Percentiles rank a stretch among this genome's conserved stretches.
phyloP scores from a whole-genome alignment of 2,113 vertebrate genomes.

The Aviceda subcristata region DNA sequence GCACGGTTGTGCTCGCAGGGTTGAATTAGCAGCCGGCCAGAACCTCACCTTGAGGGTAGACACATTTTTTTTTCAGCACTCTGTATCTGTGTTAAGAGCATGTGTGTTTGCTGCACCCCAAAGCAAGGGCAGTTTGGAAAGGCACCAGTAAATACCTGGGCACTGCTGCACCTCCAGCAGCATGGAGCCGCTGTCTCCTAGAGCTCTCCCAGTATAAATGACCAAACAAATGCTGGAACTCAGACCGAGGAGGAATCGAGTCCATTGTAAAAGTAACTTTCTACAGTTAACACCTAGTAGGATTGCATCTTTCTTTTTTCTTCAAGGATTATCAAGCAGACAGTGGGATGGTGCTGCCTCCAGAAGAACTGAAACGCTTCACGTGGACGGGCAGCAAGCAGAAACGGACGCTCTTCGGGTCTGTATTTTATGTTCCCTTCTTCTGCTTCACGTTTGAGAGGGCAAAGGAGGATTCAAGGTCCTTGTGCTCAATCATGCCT shows the following conservation, averaged over 20 bases:
- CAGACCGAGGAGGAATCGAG: background rate
- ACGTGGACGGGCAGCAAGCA: constrained; percentile 76
- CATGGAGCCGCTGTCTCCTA: background rate
- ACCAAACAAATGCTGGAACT: background rate
- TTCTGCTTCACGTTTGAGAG: background rate
- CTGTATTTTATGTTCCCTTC: background rate
- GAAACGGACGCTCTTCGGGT: constrained; percentile 69
- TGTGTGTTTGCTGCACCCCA: background rate
- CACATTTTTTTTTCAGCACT: background rate
- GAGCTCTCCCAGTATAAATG: background rate
- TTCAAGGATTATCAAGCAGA: constrained; percentile 83
- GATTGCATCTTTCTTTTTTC: background rate
- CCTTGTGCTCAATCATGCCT: background rate
- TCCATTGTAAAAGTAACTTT: background rate
- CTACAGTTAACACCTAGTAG: background rate
- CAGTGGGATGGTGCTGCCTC: constrained; percentile 81
- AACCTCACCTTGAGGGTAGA: background rate
- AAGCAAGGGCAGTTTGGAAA: background rate
- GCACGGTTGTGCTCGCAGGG: background rate
- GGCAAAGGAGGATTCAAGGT: background rate
- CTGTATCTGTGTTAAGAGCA: background rate
- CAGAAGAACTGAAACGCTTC: constrained; percentile 81
- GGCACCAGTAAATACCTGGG: background rate
- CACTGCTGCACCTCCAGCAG: background rate
- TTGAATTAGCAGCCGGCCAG: background rate